Evolutionary conservation across 2,797 vertebrate species (phyloP).

Genomic region (Ataeniobius toweri): DNA sequence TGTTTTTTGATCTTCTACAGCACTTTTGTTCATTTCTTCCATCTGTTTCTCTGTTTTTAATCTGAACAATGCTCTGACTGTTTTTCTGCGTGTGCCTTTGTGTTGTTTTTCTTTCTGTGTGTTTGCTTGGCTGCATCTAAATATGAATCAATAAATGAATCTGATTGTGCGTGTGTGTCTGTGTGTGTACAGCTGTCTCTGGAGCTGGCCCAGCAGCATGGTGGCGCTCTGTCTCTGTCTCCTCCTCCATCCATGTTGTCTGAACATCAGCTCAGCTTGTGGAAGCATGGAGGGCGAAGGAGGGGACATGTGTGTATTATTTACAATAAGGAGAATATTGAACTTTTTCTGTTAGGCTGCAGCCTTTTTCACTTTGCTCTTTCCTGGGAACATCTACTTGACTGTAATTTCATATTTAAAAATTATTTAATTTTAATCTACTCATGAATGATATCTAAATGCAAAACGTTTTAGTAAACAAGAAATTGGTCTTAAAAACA

Average conservation of each 20-base stretch:
- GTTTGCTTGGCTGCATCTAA: constrained; percentile 15
- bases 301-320: constrained; percentile 71
- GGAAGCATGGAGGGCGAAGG: constrained; percentile 70
- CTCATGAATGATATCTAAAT: background rate
- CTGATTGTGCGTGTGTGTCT: background rate
- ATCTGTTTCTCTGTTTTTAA: constrained; percentile 27
- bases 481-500: too few species aligned
- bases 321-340: background rate
- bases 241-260: constrained; percentile 77
- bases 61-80: constrained; percentile 27
- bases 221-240: constrained; percentile 72
- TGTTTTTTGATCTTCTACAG: background rate
- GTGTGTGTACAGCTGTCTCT: constrained; percentile 59
- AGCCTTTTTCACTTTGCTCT: background rate
- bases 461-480: background rate
- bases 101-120: constrained; percentile 11
- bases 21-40: background rate
- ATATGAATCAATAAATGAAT: constrained; percentile 5
- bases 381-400: too few species aligned
- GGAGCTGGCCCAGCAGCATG: constrained; percentile 74
- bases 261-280: constrained; percentile 77
- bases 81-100: constrained; percentile 8
- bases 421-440: background rate
- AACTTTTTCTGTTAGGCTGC: constrained; percentile 35
- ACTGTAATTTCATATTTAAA: background rate